Evolutionary conservation across 1,140 invertebrate genomes (phyloP).

Genomic region (Hylyphantes graminicola): DNA sequence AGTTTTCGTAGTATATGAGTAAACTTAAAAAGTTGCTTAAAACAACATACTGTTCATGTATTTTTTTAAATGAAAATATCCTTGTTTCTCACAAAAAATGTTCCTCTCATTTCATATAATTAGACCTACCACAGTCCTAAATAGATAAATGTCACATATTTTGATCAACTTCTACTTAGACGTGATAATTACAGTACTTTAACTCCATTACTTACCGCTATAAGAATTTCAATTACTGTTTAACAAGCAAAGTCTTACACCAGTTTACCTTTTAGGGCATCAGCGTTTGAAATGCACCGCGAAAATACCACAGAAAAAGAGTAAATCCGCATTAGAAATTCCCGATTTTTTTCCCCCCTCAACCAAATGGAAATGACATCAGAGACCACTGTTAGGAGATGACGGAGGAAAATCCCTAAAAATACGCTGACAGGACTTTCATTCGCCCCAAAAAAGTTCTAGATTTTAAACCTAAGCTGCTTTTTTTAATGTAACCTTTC

Average conservation of each 20-base stretch:
- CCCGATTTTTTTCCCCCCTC: constrained; percentile 31
- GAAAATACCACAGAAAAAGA: constrained; percentile 37
- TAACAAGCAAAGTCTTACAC: neutral
- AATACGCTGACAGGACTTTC: constrained; percentile 54
- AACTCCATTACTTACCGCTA: too few relatives aligned
- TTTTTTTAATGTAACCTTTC: constrained; percentile 50
- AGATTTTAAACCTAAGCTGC: constrained; percentile 51
- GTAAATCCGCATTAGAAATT: constrained; percentile 57
- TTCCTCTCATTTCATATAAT: too few relatives aligned
- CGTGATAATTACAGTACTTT: too few relatives aligned
- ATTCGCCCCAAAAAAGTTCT: constrained; percentile 33
- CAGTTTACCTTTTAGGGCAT: neutral
- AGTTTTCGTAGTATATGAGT: too few relatives aligned
- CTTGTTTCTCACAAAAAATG: too few relatives aligned
- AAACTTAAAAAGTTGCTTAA: too few relatives aligned
- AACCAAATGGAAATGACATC: constrained; percentile 53
- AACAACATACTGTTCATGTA: too few relatives aligned
- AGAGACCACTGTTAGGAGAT: constrained; percentile 15
- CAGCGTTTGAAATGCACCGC: constrained; percentile 14
- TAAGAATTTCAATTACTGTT: too few relatives aligned
- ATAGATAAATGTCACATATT: too few relatives aligned
- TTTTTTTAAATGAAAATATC: too few relatives aligned
- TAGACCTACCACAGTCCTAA: too few relatives aligned
- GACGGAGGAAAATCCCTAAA: constrained; percentile 18
- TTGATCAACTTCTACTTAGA: too few relatives aligned